phyloP scores from a whole-genome alignment of 2,113 vertebrate genomes.

The Nymphicus hollandicus region DNA sequence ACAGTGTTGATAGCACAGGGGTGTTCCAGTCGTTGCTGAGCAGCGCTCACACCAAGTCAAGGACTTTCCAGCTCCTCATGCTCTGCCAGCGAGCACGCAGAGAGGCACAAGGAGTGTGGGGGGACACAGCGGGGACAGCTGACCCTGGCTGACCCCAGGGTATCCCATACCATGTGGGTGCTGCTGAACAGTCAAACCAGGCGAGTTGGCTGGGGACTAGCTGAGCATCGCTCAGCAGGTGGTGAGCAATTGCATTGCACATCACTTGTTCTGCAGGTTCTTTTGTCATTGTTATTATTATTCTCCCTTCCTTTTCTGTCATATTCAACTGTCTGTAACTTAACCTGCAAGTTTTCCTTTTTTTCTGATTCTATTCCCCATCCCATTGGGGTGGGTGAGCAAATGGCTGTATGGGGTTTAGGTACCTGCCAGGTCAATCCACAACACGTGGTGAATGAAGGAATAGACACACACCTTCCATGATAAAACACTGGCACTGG shows the following conservation, averaged over 20 bases:
- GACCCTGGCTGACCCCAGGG: neutral
- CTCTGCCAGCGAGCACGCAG: neutral
- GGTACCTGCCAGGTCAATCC: neutral
- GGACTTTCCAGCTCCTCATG: neutral
- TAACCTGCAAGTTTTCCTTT: neutral
- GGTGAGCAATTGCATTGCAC: neutral
- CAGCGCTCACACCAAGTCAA: neutral
- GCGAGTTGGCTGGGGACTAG: neutral
- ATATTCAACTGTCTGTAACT: neutral
- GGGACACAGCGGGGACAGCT: neutral
- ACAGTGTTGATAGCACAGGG: neutral
- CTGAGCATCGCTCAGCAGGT: neutral
- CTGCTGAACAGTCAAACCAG: neutral
- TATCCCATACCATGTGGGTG: neutral
- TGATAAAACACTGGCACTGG: slow-evolving; percentile 63
- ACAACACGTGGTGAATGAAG: accelerated
- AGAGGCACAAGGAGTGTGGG: neutral
- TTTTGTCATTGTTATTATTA: neutral
- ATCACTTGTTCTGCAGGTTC: neutral
- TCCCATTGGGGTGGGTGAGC: neutral
- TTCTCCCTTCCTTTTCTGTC: neutral
- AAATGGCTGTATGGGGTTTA: neutral
- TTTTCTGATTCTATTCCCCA: neutral
- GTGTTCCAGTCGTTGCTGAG: neutral
- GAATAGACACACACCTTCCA: neutral